These are phyloP conservation scores for Meandrina meandrites DNA, from an alignment of 92 coral and sea anemone genomes.

Conservation along the genomic window DNA sequence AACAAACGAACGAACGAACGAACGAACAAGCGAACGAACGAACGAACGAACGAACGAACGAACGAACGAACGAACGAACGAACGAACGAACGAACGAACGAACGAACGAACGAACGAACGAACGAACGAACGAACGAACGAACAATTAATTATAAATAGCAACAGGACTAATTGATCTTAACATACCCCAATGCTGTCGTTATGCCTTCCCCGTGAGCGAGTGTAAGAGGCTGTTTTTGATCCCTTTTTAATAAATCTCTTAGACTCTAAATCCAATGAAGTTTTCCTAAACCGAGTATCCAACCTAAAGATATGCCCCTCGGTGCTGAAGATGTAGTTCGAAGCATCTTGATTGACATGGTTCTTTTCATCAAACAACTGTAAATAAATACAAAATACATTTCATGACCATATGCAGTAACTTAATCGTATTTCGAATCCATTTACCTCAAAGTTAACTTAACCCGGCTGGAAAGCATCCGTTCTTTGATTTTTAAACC, in stretches of 20 bases:
- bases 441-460: background rate
- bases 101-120: background rate
- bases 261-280: conserved; percentile 56
- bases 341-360: conserved; percentile 96
- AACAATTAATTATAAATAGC: no score
- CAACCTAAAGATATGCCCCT: conserved; percentile 89
- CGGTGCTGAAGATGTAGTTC: conserved; percentile 93
- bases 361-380: conserved; percentile 91
- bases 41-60: background rate
- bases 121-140: background rate
- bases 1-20: background rate
- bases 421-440: background rate
- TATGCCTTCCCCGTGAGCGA: conserved; percentile 56
- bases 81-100: background rate
- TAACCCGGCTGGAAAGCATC: background rate
- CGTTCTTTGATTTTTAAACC: background rate
- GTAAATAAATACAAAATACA: background rate
- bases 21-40: background rate
- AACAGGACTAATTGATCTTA: no score
- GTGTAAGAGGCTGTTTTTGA: conserved; percentile 25
- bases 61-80: no score
- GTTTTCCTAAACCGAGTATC: conserved; percentile 73
- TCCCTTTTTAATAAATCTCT: conserved; percentile 27
- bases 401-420: background rate
- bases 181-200: conserved; percentile 79